These are phyloP conservation scores for Paelopatides confundens DNA, from an alignment of 53 echinoderm and acorn worm genomes.

Conservation along the genomic window DNA sequence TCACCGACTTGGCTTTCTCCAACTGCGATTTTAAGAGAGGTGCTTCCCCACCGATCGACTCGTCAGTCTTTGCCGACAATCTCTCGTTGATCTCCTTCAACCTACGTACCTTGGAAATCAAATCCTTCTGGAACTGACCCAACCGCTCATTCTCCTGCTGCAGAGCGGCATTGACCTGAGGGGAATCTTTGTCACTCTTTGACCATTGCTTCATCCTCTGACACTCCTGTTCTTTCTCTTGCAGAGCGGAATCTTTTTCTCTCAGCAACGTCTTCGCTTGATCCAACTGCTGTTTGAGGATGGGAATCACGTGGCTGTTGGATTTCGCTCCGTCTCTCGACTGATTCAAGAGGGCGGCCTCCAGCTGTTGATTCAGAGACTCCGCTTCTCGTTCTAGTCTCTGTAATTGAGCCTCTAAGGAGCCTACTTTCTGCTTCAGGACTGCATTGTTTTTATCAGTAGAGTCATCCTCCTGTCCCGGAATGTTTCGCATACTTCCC, in stretches of 20 bases:
- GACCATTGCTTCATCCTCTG: conserved; percentile 44
- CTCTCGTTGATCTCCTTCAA: conserved; percentile 58
- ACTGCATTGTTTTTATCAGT: conserved; percentile 25
- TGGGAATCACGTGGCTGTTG: conserved; percentile 84
- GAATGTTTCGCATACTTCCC: conserved; percentile 69
- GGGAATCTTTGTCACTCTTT: conserved; percentile 3
- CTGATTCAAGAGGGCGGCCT: conserved; percentile 77
- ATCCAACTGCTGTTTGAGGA: conserved; percentile 95
- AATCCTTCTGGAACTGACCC: conserved; percentile 68
- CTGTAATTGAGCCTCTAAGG: conserved; percentile 68
- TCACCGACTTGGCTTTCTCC: conserved; percentile 63
- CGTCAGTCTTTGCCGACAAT: conserved; percentile 23
- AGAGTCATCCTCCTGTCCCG: conserved; percentile 69
- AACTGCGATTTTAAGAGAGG: conserved; percentile 61
- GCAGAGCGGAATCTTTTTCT: conserved; percentile 82
- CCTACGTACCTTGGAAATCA: conserved; percentile 55
- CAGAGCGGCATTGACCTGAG: conserved; percentile 56
- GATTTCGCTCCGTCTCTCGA: conserved; percentile 62
- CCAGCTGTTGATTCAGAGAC: conserved; percentile 80
- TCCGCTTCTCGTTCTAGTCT: conserved; percentile 67
- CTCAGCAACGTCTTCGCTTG: conserved; percentile 91
- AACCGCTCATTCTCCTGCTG: conserved; percentile 80
- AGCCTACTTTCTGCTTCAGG: conserved; percentile 53
- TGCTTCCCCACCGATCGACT: conserved; percentile 28
- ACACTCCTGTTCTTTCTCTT: conserved; percentile 84